Conservation (phyloP, 1,140 invertebrate species). For the Armadillidium nasatum region DNA sequence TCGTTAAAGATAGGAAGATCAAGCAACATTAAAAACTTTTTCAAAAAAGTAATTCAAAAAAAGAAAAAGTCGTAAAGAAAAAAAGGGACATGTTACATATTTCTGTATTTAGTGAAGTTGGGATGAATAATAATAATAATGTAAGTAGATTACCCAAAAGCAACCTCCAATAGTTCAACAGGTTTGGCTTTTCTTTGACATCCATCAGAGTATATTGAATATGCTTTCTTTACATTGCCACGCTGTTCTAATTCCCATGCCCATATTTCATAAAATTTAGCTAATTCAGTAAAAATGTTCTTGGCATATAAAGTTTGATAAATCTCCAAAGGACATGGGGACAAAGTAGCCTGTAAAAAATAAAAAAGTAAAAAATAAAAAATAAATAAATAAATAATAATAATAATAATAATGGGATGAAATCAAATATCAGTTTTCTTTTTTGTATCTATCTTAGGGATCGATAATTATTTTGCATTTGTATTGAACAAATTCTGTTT, state of each 20-base stretch:
- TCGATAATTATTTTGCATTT: too few relatives aligned
- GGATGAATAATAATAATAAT: too few relatives aligned
- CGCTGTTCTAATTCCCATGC: slow-evolving; percentile 48
- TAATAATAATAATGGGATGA: too few relatives aligned
- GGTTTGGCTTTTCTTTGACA: slow-evolving; percentile 48
- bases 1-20: too few relatives aligned
- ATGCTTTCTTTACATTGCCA: slow-evolving; percentile 50
- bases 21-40: too few relatives aligned
- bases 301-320: slow-evolving; percentile 50
- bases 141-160: slow-evolving; percentile 49
- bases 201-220: slow-evolving; percentile 49
- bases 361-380: slow-evolving; percentile 3
- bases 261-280: slow-evolving; percentile 51
- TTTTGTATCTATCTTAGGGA: too few relatives aligned
- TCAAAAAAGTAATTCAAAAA: too few relatives aligned
- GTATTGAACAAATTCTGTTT: too few relatives aligned
- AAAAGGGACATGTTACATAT: too few relatives aligned
- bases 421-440: too few relatives aligned
- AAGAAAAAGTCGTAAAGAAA: too few relatives aligned
- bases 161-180: slow-evolving; percentile 44
- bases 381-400: not conserved
- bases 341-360: slow-evolving; percentile 39
- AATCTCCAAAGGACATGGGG: slow-evolving; percentile 47
- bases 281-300: slow-evolving; percentile 47
- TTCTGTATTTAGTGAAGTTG: too few relatives aligned